These are phyloP conservation scores for Liposcelis brunnea DNA, from an alignment of 2,888 invertebrate species.

Conservation along the genomic window DNA sequence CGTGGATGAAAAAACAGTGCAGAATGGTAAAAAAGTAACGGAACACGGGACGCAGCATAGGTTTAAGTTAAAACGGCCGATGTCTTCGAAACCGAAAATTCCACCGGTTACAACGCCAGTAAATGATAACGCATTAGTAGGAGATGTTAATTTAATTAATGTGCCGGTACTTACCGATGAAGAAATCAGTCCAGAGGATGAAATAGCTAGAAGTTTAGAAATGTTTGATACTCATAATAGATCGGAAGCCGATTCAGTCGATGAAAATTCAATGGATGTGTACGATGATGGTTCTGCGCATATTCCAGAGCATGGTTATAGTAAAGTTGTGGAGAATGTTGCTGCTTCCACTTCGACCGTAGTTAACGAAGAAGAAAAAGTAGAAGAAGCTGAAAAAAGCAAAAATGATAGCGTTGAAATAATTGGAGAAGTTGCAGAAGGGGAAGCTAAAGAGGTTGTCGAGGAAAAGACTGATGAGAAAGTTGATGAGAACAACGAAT, in stretches of 20 bases:
- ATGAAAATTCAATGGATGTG: not conserved
- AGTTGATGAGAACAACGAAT: not conserved
- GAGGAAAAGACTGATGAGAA: conserved; percentile 8
- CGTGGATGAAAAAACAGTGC: not conserved
- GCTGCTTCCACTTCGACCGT: not conserved
- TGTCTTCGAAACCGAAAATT: too few species aligned
- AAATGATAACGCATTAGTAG: too few species aligned
- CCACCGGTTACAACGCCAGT: too few species aligned
- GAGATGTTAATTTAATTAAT: too few species aligned
- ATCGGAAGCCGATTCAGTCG: not conserved
- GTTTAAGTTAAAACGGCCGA: too few species aligned
- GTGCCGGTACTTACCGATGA: too few species aligned
- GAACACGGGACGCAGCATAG: not conserved
- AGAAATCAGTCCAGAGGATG: not conserved
- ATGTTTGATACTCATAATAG: not conserved
- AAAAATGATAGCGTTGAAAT: conserved; percentile 10
- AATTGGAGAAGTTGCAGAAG: conserved; percentile 11
- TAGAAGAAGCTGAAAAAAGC: conserved; percentile 14
- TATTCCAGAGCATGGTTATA: not conserved
- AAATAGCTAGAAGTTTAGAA: not conserved
- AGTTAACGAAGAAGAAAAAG: not conserved
- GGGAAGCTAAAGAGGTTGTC: conserved; percentile 11
- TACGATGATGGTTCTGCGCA: not conserved
- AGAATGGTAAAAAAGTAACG: not conserved
- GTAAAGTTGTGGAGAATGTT: not conserved